Percentiles rank a stretch among this genome's conserved stretches.
Evolutionary conservation across 1,140 invertebrate species (phyloP).

Genomic region (Palaemon carinicauda): DNA sequence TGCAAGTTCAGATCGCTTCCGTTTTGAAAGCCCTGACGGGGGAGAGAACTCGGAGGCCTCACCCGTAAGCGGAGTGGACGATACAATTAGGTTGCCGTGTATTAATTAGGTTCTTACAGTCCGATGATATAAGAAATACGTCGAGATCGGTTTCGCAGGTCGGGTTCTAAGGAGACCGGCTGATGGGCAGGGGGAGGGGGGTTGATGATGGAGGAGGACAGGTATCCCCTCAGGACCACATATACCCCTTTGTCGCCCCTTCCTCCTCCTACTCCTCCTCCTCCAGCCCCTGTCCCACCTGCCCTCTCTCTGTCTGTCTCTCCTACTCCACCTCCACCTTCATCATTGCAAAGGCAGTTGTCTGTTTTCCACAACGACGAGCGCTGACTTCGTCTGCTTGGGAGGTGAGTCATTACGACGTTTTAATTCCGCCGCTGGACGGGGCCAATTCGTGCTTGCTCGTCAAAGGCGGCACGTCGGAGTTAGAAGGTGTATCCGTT

Average conservation of each 20-base stretch:
- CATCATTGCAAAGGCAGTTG: conserved; percentile 8
- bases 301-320: not conserved
- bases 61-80: not conserved
- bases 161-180: not conserved
- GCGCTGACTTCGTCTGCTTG: not conserved
- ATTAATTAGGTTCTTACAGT: not conserved
- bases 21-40: too few relatives aligned
- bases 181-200: not conserved
- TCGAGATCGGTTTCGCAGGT: not conserved
- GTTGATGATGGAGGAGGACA: not conserved
- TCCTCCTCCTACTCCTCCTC: too few relatives aligned
- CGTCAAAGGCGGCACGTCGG: too few relatives aligned
- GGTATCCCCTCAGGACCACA: not conserved
- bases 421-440: too few relatives aligned
- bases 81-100: not conserved
- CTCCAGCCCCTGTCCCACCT: not conserved
- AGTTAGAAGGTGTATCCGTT: too few relatives aligned
- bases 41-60: too few relatives aligned
- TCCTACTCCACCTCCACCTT: not conserved
- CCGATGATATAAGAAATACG: not conserved
- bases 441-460: too few relatives aligned
- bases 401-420: not conserved
- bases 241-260: not conserved
- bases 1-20: too few relatives aligned
- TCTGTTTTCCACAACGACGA: not conserved